Evolutionary conservation across 2,888 invertebrate species (phyloP).

Genomic region (Drosophila recens): DNA sequence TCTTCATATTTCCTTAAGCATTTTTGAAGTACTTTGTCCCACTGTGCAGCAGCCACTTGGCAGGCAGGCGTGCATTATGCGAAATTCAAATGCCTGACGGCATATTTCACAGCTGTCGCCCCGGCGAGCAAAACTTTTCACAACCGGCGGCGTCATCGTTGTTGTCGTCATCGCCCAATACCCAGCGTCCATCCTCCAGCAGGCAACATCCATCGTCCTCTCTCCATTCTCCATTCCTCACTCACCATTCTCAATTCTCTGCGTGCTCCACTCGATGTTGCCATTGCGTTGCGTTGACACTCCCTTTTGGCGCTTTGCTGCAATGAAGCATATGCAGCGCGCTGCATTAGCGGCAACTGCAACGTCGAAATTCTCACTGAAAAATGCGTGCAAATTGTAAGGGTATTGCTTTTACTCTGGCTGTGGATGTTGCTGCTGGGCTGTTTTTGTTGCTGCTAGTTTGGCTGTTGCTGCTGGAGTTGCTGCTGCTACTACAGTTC

Average conservation of each 20-base stretch:
- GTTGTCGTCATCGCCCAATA: slow-evolving; percentile 44
- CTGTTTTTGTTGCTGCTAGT: slow-evolving; percentile 20
- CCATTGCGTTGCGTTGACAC: slow-evolving; percentile 61
- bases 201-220: slow-evolving; percentile 16
- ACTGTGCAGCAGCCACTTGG: slow-evolving; percentile 64
- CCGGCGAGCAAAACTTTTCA: slow-evolving; percentile 70
- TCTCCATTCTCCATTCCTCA: slow-evolving; percentile 22
- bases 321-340: slow-evolving; percentile 68
- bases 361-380: slow-evolving; percentile 56
- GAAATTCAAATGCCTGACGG: slow-evolving; percentile 82
- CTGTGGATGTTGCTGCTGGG: slow-evolving; percentile 36
- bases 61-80: slow-evolving; percentile 81
- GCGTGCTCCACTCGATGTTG: slow-evolving; percentile 22
- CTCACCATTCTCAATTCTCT: slow-evolving; percentile 24
- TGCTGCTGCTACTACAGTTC: slow-evolving; percentile 13
- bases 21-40: slow-evolving; percentile 10
- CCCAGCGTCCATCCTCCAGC: slow-evolving; percentile 22
- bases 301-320: slow-evolving; percentile 71
- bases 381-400: slow-evolving; percentile 69
- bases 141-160: slow-evolving; percentile 56
- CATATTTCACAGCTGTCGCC: slow-evolving; percentile 82
- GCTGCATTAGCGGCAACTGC: slow-evolving; percentile 55
- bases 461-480: slow-evolving; percentile 15
- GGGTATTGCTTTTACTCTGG: slow-evolving; percentile 42
- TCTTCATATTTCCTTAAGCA: too few species aligned